Conservation (phyloP, 2,113 vertebrate genomes). For the Sylvietta virens region DNA sequence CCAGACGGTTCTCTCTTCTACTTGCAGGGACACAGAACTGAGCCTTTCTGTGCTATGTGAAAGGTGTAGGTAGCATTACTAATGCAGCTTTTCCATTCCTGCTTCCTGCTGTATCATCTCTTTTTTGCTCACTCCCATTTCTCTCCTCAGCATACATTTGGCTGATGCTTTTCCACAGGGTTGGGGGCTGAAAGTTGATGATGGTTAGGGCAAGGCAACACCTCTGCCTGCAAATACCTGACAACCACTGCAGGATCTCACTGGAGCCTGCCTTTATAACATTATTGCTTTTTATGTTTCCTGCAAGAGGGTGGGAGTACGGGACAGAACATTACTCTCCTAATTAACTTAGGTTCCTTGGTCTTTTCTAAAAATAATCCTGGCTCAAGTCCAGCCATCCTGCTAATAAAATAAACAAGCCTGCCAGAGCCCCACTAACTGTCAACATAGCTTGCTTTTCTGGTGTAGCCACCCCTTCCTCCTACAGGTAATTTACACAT, state of each 20-base stretch:
- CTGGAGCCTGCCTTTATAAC: background rate
- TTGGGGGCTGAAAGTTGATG: background rate
- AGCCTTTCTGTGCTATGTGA: background rate
- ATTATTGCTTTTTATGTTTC: slow-evolving; percentile 42
- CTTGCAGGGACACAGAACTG: background rate
- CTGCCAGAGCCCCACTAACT: background rate
- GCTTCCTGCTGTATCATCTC: background rate
- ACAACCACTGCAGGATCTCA: background rate
- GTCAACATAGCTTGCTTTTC: slow-evolving; percentile 41
- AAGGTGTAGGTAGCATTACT: background rate
- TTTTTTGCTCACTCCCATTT: background rate
- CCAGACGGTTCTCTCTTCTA: background rate
- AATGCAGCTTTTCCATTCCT: background rate
- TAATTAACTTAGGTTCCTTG: slow-evolving; percentile 61
- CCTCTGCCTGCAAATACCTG: background rate
- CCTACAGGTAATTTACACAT: background rate
- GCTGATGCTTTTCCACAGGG: background rate
- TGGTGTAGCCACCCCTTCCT: slow-evolving; percentile 44
- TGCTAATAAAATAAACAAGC: slow-evolving; percentile 74
- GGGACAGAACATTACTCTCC: slow-evolving; percentile 57
- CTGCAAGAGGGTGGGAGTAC: slow-evolving; percentile 44
- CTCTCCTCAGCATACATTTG: background rate
- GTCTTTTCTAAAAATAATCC: slow-evolving; percentile 67
- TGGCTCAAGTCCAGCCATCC: slow-evolving; percentile 54
- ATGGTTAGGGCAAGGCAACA: background rate